Base-by-base conservation (phyloP, 2,797 vertebrate genomes). In the Australoheros facetus region DNA sequence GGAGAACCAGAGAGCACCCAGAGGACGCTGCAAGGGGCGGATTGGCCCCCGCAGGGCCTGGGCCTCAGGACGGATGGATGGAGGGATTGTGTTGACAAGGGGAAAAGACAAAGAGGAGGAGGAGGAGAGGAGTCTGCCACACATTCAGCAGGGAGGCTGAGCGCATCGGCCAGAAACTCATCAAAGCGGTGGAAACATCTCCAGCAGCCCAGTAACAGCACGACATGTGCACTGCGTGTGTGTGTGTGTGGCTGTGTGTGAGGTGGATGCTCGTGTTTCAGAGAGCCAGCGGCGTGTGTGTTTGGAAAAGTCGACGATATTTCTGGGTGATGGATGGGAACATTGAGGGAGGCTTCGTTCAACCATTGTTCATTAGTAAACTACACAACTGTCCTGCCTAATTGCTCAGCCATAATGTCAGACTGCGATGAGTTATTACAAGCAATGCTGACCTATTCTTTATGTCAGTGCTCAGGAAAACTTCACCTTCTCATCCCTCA, bases 41-140 rank as follows among this genome's bases (percentile, higher is more conserved):
- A 92, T 89, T 57, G 81, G 80, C 89, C 89, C 92, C 93, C 66
- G 71, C 88, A 17, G 92, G 91, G 87, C 80, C 71, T 5, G n/a
- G 71, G 83, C 83, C 85, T 90, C 78, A 78, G 88, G 86, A 93
- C 85, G 88, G 90, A 93, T 93, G 90, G 92, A 89, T 90, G 82
- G 80, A 88, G 84, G 88, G 89, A 93, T 92, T 90, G 91, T 92
- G 91, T 94, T 96, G 95, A 95, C 94, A 95, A 91, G 91, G 93
- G 91, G 93, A 89, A 92, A 93, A 91, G 89, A 91, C 17, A 77
- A 88, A 84, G 87, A 88, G 74, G 84, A 86, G 84, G 82, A 88
- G 87, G 88, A 90, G 86, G 86, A 90, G 88, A 81, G 88, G 86
- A 88, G 71, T 88, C 88, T 91, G 92, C 87, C 91, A 93, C 92